These are phyloP conservation scores for Ariolimax columbianus DNA, from an alignment of 2,888 invertebrate genomes.

Conservation along the genomic window DNA sequence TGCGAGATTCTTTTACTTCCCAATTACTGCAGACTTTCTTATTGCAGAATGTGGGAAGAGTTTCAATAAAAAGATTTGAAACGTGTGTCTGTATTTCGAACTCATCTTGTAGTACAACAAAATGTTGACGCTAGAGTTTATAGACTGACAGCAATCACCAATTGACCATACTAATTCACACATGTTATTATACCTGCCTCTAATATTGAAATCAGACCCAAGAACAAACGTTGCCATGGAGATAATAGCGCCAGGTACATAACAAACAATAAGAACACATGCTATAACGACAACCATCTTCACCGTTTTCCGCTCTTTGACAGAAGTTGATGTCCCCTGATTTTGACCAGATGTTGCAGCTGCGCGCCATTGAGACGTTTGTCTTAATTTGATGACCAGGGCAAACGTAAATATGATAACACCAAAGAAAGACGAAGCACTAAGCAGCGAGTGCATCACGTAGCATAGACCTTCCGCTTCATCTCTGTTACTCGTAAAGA, in stretches of 20 bases:
- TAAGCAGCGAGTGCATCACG: background rate
- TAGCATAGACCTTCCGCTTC: background rate
- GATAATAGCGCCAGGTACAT: background rate
- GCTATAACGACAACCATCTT: conserved; percentile 25
- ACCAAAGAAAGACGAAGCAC: background rate
- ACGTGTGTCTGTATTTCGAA: background rate
- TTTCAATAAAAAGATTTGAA: background rate
- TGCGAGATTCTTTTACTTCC: too few relatives aligned
- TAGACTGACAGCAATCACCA: background rate
- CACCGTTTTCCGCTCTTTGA: background rate
- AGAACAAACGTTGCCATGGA: background rate
- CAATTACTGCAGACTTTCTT: too few relatives aligned
- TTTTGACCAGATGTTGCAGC: background rate
- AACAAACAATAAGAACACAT: background rate
- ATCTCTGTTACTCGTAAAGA: background rate
- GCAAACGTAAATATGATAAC: background rate
- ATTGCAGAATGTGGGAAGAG: too few relatives aligned
- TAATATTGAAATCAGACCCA: conserved; percentile 7
- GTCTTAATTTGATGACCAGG: background rate
- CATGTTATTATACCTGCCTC: background rate
- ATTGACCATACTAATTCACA: background rate
- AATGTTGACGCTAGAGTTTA: background rate
- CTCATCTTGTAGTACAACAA: background rate
- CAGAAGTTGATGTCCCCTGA: background rate
- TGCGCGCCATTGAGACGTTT: background rate